These are phyloP conservation scores for Collichthys lucidus DNA, from an alignment of 2,113 vertebrate species.

Conservation along the genomic window DNA sequence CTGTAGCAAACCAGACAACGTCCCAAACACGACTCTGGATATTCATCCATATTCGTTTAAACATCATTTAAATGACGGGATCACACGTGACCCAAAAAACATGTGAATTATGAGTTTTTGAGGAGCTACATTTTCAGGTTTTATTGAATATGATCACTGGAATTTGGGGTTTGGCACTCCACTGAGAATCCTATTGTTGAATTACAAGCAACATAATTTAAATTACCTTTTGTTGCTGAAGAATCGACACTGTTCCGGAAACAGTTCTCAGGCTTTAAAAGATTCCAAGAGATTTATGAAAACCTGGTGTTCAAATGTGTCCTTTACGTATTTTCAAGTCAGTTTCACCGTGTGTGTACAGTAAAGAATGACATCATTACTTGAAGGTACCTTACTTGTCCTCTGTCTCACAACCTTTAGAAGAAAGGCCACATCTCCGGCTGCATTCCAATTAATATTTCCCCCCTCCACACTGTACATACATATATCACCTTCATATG, in stretches of 20 bases:
- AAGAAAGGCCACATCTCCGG: slow-evolving; percentile 60
- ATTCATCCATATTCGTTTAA: neutral
- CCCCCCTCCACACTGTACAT: slow-evolving; percentile 25
- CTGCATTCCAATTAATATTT: slow-evolving; percentile 62
- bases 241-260: accelerated
- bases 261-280: neutral
- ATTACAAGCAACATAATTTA: neutral
- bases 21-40: neutral
- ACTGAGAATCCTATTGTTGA: too few species aligned
- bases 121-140: too few species aligned
- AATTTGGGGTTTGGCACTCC: too few species aligned
- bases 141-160: too few species aligned
- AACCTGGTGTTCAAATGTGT: neutral
- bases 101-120: too few species aligned
- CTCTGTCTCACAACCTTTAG: slow-evolving; percentile 60
- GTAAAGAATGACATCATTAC: slow-evolving; percentile 66
- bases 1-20: neutral
- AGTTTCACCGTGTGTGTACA: neutral
- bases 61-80: neutral
- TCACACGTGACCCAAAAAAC: too few species aligned
- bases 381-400: slow-evolving; percentile 34
- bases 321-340: neutral
- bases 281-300: neutral
- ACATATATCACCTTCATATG: slow-evolving; percentile 71
- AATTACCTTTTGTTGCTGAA: neutral